Evolutionary conservation across 2,797 vertebrate species (phyloP).

Genomic region (Poecilia picta): DNA sequence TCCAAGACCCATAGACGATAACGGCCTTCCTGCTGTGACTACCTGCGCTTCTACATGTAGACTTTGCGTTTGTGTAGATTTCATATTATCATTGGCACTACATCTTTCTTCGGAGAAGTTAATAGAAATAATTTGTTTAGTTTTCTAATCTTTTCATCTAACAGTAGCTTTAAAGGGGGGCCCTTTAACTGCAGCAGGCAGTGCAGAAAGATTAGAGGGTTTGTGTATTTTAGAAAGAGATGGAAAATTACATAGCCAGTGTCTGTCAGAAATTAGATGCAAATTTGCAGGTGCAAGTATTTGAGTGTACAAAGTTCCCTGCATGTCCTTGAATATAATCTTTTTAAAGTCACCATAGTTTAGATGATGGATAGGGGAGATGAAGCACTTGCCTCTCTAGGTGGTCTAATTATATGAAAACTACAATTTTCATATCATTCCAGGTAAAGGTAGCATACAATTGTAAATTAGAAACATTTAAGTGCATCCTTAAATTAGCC

Average conservation of each 20-base stretch:
- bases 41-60: background rate
- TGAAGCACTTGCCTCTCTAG: constrained; percentile 55
- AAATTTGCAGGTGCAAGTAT: constrained; percentile 22
- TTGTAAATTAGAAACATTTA: constrained; percentile 45
- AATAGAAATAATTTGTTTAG: constrained; percentile 45
- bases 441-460: constrained; percentile 34
- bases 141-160: constrained; percentile 54
- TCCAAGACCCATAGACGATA: constrained; percentile 47
- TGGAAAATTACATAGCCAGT: background rate
- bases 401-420: constrained; percentile 62
- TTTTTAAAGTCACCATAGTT: constrained; percentile 37
- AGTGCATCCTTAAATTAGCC: constrained; percentile 41
- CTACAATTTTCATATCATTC: constrained; percentile 44
- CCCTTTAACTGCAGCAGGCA: background rate
- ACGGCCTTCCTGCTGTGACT: constrained; percentile 29
- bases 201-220: constrained; percentile 11
- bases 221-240: background rate
- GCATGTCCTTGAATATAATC: constrained; percentile 6
- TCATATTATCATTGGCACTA: constrained; percentile 39
- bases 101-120: constrained; percentile 23
- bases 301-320: constrained; percentile 18
- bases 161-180: constrained; percentile 22
- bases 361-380: constrained; percentile 42
- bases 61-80: constrained; percentile 26
- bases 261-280: constrained; percentile 12